Conservation (phyloP, 2,113 vertebrate species). For the Tetraodon nigroviridis region DNA sequence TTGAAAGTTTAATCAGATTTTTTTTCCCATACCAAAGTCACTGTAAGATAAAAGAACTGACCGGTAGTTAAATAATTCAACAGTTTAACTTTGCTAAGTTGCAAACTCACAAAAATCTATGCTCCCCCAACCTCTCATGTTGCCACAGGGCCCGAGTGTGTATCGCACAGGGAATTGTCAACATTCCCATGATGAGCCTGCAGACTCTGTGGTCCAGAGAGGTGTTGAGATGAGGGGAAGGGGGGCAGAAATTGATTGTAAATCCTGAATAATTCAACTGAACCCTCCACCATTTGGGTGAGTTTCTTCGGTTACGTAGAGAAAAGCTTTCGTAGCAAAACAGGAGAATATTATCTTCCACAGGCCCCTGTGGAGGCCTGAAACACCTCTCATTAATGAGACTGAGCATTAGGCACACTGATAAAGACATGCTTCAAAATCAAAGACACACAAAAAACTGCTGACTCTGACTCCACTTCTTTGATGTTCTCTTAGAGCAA, state of each 20-base stretch:
- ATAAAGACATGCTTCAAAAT: slow-evolving; percentile 48
- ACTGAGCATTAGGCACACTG: slow-evolving; percentile 58
- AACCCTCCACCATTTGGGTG: slow-evolving; percentile 70
- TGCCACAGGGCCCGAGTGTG: slow-evolving; percentile 56
- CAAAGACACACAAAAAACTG: slow-evolving; percentile 31
- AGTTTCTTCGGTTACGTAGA: slow-evolving; percentile 80
- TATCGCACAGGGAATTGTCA: slow-evolving; percentile 71
- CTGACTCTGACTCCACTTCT: slow-evolving; percentile 27
- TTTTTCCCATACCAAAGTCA: background rate
- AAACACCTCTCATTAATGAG: slow-evolving; percentile 65
- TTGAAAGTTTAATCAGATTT: too few species aligned
- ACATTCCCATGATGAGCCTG: slow-evolving; percentile 76
- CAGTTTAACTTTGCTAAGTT: slow-evolving; percentile 35
- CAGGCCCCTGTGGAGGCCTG: slow-evolving; percentile 61
- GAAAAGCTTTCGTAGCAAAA: slow-evolving; percentile 82
- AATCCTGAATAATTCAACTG: slow-evolving; percentile 78
- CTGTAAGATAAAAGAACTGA: slow-evolving; percentile 51
- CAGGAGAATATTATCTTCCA: slow-evolving; percentile 75
- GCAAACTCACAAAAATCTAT: slow-evolving; percentile 58
- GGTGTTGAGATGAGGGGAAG: slow-evolving; percentile 63
- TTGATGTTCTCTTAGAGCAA: too few species aligned
- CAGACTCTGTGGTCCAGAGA: slow-evolving; percentile 55
- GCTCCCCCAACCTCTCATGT: slow-evolving; percentile 66
- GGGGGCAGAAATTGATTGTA: slow-evolving; percentile 78
- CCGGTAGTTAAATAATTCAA: slow-evolving; percentile 57